Conservation (phyloP, 1,140 invertebrate genomes). For the Platorchestia sp. region DNA sequence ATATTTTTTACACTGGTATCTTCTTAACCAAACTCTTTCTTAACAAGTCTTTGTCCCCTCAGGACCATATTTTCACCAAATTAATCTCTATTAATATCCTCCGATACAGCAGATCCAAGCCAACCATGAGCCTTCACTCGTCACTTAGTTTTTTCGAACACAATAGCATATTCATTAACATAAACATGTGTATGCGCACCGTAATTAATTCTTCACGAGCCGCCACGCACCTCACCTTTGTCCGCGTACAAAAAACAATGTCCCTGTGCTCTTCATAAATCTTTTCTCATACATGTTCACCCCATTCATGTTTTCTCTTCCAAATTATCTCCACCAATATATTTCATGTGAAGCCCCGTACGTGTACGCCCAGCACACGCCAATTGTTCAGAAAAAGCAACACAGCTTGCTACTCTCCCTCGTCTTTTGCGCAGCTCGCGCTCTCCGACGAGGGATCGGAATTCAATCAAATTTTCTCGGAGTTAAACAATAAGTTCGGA, state of each 20-base stretch:
- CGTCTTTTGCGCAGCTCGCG: background rate
- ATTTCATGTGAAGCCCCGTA: background rate
- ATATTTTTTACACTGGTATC: too few species aligned
- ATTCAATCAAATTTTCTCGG: conserved; percentile 36
- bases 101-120: background rate
- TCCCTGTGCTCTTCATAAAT: background rate
- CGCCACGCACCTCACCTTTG: background rate
- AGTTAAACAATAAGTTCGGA: conserved; percentile 43
- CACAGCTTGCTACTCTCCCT: background rate
- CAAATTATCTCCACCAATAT: background rate
- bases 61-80: background rate
- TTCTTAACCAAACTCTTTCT: background rate
- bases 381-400: background rate
- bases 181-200: too few species aligned
- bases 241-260: background rate
- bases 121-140: background rate
- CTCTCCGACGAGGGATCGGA: conserved; percentile 7
- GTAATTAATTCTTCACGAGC: background rate
- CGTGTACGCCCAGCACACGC: background rate
- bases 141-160: background rate
- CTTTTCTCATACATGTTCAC: background rate
- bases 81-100: background rate
- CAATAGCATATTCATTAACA: background rate
- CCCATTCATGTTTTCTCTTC: background rate
- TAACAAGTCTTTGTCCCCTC: background rate